Evolutionary conservation across 2,797 vertebrate species (phyloP).

Genomic region (Sebastolobus alascanus): DNA sequence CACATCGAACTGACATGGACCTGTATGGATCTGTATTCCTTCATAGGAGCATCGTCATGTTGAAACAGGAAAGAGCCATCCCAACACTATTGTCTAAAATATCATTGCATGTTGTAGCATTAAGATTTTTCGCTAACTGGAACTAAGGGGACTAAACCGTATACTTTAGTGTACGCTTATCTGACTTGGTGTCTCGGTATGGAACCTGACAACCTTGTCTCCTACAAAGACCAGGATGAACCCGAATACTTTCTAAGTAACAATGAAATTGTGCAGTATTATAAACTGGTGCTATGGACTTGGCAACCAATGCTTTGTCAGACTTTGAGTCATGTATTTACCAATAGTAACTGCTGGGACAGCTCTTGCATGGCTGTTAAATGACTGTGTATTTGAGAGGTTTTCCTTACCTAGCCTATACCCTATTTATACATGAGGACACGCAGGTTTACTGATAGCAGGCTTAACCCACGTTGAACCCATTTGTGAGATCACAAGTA

Average conservation of each 20-base stretch:
- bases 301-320: neutral
- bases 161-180: too few relatives aligned
- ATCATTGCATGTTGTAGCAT: too few relatives aligned
- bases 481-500: neutral
- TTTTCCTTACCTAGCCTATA: neutral
- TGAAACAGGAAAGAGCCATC: too few relatives aligned
- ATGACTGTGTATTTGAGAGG: neutral
- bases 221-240: too few relatives aligned
- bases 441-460: neutral
- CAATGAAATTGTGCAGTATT: neutral
- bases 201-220: too few relatives aligned
- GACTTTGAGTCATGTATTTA: neutral
- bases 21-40: too few relatives aligned
- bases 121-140: neutral
- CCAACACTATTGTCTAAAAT: too few relatives aligned
- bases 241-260: too few relatives aligned
- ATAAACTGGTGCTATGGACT: too few relatives aligned
- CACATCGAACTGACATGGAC: neutral
- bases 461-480: neutral
- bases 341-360: neutral
- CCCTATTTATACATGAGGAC: neutral
- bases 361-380: neutral
- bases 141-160: neutral
- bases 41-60: too few relatives aligned
- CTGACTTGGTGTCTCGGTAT: neutral